These are phyloP conservation scores for Cetoscarus ocellatus DNA, from an alignment of 2,797 vertebrate genomes.

Conservation along the genomic window DNA sequence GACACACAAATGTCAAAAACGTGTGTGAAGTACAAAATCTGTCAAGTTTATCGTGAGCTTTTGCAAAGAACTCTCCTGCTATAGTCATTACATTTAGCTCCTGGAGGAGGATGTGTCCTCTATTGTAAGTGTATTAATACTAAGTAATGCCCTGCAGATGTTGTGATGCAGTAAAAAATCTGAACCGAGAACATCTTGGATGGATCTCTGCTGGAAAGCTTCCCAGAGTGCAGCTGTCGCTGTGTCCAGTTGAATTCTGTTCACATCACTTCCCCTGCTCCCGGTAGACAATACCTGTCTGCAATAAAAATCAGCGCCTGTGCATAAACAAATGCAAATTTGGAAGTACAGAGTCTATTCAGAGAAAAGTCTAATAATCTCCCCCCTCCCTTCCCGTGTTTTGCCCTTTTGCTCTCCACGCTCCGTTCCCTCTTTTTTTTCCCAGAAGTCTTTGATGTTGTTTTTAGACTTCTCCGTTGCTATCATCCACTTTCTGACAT, in stretches of 20 bases:
- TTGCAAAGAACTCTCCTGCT: slow-evolving; percentile 56
- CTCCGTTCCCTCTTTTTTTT: slow-evolving; percentile 25
- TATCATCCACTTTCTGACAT: slow-evolving; percentile 59
- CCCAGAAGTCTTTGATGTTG: slow-evolving; percentile 70
- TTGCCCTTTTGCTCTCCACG: slow-evolving; percentile 38
- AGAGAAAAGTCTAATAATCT: slow-evolving; percentile 56
- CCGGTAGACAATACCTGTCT: slow-evolving; percentile 80
- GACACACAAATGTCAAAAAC: slow-evolving; percentile 69
- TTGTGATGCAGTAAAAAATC: slow-evolving; percentile 70
- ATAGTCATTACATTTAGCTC: slow-evolving; percentile 71
- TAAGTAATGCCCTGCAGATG: slow-evolving; percentile 81
- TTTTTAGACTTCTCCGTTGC: slow-evolving; percentile 57
- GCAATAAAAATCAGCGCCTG: slow-evolving; percentile 56
- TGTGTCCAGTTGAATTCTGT: slow-evolving; percentile 78
- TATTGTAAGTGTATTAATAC: slow-evolving; percentile 81
- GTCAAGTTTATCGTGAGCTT: slow-evolving; percentile 61
- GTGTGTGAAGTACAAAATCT: slow-evolving; percentile 68
- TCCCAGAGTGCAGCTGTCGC: slow-evolving; percentile 82
- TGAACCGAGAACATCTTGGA: slow-evolving; percentile 76
- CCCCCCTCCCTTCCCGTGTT: slow-evolving; percentile 13
- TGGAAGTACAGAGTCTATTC: slow-evolving; percentile 45
- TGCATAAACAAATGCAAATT: slow-evolving; percentile 80
- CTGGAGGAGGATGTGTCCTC: slow-evolving; percentile 69
- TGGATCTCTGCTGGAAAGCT: slow-evolving; percentile 74
- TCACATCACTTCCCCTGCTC: slow-evolving; percentile 71